A percentile compares a stretch with the other conserved stretches of the same genome.
phyloP scores from a whole-genome alignment of 2,888 invertebrate genomes.

The Eupithecia exiguata region DNA sequence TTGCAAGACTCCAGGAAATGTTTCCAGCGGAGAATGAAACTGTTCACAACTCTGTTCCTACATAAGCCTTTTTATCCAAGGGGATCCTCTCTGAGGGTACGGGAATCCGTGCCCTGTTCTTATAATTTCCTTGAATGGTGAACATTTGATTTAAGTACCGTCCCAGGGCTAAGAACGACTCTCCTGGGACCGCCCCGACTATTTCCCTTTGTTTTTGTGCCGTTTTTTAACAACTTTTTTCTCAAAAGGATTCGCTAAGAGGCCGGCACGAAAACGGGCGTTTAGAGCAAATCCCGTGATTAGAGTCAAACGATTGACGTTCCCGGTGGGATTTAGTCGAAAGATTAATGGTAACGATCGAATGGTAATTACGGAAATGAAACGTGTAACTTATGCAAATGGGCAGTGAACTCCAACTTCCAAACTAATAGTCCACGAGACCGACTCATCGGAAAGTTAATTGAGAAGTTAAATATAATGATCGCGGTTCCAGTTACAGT shows the following conservation, averaged over 20 bases:
- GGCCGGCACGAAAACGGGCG: slow-evolving; percentile 63
- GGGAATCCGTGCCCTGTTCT: slow-evolving; percentile 75
- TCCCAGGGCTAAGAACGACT: slow-evolving; percentile 77
- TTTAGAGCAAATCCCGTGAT: slow-evolving; percentile 73
- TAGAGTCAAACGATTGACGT: slow-evolving; percentile 72
- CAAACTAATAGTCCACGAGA: slow-evolving; percentile 62
- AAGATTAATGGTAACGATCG: slow-evolving; percentile 73
- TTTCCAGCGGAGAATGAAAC: slow-evolving; percentile 56
- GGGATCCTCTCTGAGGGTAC: slow-evolving; percentile 62
- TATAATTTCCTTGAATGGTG: slow-evolving; percentile 81
- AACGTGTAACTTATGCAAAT: slow-evolving; percentile 76
- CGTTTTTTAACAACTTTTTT: slow-evolving; percentile 77
- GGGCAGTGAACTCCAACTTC: slow-evolving; percentile 55
- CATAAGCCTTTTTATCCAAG: slow-evolving; percentile 72
- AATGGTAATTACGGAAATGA: slow-evolving; percentile 73
- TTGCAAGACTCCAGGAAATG: slow-evolving; percentile 44
- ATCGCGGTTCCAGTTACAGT: slow-evolving; percentile 11
- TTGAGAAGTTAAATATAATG: slow-evolving; percentile 32
- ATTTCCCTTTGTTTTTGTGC: slow-evolving; percentile 80
- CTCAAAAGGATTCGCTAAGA: slow-evolving; percentile 72
- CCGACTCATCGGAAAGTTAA: slow-evolving; percentile 45
- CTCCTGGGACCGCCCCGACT: slow-evolving; percentile 78
- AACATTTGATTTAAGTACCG: slow-evolving; percentile 83
- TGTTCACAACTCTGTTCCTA: slow-evolving; percentile 63
- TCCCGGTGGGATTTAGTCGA: slow-evolving; percentile 63